Evolutionary conservation across 2,113 vertebrate genomes (phyloP).

Genomic region (Chaetura pelagica): DNA sequence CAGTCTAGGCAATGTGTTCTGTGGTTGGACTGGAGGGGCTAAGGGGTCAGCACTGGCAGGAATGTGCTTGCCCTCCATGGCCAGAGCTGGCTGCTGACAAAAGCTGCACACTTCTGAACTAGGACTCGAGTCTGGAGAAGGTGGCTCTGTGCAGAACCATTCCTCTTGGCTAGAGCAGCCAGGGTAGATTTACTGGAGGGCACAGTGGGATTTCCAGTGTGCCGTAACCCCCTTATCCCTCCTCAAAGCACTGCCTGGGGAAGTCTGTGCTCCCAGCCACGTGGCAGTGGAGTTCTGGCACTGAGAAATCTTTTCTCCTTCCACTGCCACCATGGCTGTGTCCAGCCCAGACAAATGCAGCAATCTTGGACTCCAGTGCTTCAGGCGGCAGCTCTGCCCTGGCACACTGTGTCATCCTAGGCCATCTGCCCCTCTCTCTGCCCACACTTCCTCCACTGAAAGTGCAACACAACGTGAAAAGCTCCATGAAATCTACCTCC

Average conservation of each 20-base stretch:
- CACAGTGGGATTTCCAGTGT: background rate
- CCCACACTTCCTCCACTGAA: background rate
- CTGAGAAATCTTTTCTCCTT: background rate
- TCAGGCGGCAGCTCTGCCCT: background rate
- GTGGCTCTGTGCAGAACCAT: background rate
- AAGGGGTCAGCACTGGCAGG: background rate
- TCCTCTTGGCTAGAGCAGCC: background rate
- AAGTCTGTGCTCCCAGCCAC: background rate
- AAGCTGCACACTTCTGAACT: background rate
- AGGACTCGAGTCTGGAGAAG: background rate
- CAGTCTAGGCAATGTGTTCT: background rate
- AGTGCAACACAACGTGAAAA: background rate
- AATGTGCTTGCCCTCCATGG: background rate
- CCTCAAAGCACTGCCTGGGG: background rate
- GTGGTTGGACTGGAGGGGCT: background rate
- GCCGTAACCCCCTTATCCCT: background rate
- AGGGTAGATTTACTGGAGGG: background rate
- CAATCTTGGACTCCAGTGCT: background rate
- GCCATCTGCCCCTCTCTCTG: background rate
- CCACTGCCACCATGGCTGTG: background rate
- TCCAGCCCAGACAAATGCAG: background rate
- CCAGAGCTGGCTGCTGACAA: background rate
- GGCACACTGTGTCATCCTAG: background rate
- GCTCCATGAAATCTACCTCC: background rate
- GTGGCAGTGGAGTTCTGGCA: background rate